Base-by-base conservation (phyloP, 64 coral and sea anemone species). In the Trachythela sp. region DNA sequence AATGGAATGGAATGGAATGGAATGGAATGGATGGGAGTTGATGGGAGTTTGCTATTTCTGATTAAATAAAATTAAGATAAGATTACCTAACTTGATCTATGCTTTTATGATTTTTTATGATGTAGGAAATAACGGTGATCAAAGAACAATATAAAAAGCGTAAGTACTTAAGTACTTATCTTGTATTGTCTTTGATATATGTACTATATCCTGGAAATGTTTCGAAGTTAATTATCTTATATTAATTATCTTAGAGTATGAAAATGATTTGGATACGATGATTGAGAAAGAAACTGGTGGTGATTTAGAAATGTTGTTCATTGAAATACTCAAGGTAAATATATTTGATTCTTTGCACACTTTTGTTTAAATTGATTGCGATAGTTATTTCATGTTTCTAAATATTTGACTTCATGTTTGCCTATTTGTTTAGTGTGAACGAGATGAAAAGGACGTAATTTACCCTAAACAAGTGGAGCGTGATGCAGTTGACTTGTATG, bases 81-180 rank as follows among this genome's bases (percentile, higher is more conserved):
- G 42, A 45, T 6, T 45, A 45, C 42, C 42, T 45, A 45, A 45
- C 42, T 11, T 45, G 42, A n/a, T n/a, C n/a, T n/a, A n/a, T n/a
- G n/a, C n/a, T n/a, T n/a, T n/a, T n/a, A 54, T 22, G 7, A 7
- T 68, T 68, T 6, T 31, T 31, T 31, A n/a, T 68, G 59, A 68
- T 68, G 7, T 68, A 68, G 59, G 59, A 68, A n/a, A 68, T 68
- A n/a, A n/a, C 59, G 15, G 2, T 68, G 59, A 68, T 68, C 20
- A 68, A 68, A 68, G 59, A 22, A 68, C 59, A 68, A 68, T 68
- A 68, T 68, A 68, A 68, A 68, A 31, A 68, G 20, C 20, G 59
- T 68, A 68, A n/a, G 59, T 68, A 14, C 59, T 8, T 54, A 10
- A 54, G 51, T 18, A 54, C 22, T 18, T 18, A 22, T 10, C 9